Evolutionary conservation across 2,888 invertebrate genomes (phyloP), one percentile per base, ranked within the genome.

Genomic region (Ptycholaimellus sp.): DNA sequence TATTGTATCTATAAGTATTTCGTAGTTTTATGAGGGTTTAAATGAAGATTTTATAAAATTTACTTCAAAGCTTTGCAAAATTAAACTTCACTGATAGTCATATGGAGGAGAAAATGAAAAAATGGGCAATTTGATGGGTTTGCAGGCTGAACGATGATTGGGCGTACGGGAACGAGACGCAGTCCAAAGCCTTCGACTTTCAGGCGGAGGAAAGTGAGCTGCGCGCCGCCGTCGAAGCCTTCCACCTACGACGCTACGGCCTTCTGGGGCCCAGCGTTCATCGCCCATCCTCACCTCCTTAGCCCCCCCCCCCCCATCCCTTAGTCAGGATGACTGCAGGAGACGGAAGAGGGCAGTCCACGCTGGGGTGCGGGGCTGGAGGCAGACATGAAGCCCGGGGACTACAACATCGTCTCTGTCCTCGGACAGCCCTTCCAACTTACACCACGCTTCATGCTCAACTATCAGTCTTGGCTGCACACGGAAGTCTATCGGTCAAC

Each of bases 141-240:
- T 43, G 13, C 35, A 47, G 90, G 38, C 68, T 96, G 30, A 93
- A 90, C 55, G 96, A 99, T 59, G 96, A 99, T 61, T 99, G 96
- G 96, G 96, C 96, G 3, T 96, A 80, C 66, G 93, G 93, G 37
- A 96, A 96, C 66, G 80, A 90, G 66, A 71, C 90, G 51, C 87
- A 93, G 64, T 87, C 87, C 1, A 70, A 85, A 41, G 90, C 90
- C 1, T 90, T 87, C 87, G 90, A 96, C 60, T 93, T 82, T 48
- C 70, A 96, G 64, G 82, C 80, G 23, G 93, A 96, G 59, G 96
- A 99, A 59, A 83, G 85, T 60, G 76, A 82, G 11, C 64, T 99
- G 40, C 70, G 90, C 42, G 75, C 78, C 1, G 80, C 79, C 45
- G 90, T 96, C 2, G 93, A 96, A 64, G 71, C 82, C 41, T 96